Evolutionary conservation across 2,888 invertebrate genomes (phyloP), one percentile per base, ranked within the genome.

Genomic region (Parelbella ahira): DNA sequence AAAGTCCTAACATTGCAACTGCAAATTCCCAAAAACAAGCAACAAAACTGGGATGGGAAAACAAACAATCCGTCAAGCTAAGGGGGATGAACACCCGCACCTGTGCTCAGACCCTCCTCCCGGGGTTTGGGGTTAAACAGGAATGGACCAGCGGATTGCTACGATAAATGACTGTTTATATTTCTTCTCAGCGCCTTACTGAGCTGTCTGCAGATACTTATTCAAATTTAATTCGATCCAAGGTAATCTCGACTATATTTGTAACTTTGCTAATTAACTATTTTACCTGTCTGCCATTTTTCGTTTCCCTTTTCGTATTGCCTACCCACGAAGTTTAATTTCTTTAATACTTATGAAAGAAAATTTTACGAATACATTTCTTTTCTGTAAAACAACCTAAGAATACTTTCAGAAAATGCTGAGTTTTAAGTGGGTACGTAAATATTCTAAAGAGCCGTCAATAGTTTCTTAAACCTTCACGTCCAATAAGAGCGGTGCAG

Each of bases 121-220:
- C 48, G 47, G 34, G 28, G 34, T 42, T 42, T 42, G 42, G 41
- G 43, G 50, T 49, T 49, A 60, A 58, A 59, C 52, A 62, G 61
- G 63, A 63, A 63, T 59, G 68, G 68, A 71, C 69, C 64, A 47
- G 44, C 61, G 60, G 66, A 73, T 74, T 68, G 68, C 62, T 49
- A 57, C 68, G 71, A 83, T 79, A 77, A 80, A 84, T 82, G 64
- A 66, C 71, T 77, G 77, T 79, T 78, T 80, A 81, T 79, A 78
- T 75, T 68, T 81, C 75, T 74, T 62, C 68, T 62, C 50, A 53
- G 45, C 55, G 49, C 55, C 55, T 48, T 43, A 45, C 57, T 39
- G 53, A 57, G 51, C 68, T 69, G 71, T 75, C 75, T 67, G 57
- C 65, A 63, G 59, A 58, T 67, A 69, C 70, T 75, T 74, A 70